phyloP scores from a whole-genome alignment of 2,888 invertebrate species.

The Ctenicera cuprea region DNA sequence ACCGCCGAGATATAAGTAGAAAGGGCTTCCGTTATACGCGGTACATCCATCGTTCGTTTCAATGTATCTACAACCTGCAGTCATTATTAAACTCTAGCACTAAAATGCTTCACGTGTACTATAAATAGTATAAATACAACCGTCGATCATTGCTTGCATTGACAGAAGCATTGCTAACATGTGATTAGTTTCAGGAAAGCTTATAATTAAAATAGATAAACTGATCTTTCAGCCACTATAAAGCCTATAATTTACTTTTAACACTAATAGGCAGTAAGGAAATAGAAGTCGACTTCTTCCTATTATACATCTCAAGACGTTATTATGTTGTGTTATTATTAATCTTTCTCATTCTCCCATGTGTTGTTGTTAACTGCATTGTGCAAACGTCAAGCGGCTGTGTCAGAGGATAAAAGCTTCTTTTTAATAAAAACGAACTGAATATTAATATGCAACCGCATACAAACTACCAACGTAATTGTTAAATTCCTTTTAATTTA shows the following conservation, averaged over 20 bases:
- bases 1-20: slow-evolving; percentile 45
- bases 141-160: slow-evolving; percentile 35
- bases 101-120: slow-evolving; percentile 16
- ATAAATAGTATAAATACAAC: slow-evolving; percentile 40
- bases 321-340: slow-evolving; percentile 47
- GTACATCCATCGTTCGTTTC: slow-evolving; percentile 29
- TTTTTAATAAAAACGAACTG: slow-evolving; percentile 17
- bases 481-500: too few relatives aligned
- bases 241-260: slow-evolving; percentile 51
- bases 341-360: slow-evolving; percentile 38
- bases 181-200: slow-evolving; percentile 40
- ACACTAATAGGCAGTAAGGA: slow-evolving; percentile 45
- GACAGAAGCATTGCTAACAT: slow-evolving; percentile 41
- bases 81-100: slow-evolving; percentile 23
- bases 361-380: slow-evolving; percentile 33
- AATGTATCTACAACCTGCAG: slow-evolving; percentile 29
- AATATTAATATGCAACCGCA: slow-evolving; percentile 24
- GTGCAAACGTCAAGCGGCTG: slow-evolving; percentile 32
- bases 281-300: slow-evolving; percentile 47
- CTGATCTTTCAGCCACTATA: slow-evolving; percentile 42
- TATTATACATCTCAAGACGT: slow-evolving; percentile 40
- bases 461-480: too few relatives aligned
- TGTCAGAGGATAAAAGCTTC: slow-evolving; percentile 33
- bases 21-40: slow-evolving; percentile 46
- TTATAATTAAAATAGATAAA: slow-evolving; percentile 52